phyloP scores from a whole-genome alignment of 2,113 vertebrate species.

The Chloroceryle aenea region DNA sequence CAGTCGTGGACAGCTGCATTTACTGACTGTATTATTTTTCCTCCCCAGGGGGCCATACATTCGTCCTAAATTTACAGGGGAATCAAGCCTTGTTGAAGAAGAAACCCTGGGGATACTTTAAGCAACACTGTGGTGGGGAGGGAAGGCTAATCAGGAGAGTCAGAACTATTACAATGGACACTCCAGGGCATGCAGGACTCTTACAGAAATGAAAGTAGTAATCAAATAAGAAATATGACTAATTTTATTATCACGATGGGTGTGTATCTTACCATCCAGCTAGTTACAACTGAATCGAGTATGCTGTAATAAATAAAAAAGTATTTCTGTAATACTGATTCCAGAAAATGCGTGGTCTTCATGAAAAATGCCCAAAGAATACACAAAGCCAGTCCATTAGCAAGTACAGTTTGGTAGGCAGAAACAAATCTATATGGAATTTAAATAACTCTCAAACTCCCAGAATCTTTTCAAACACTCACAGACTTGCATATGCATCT shows the following conservation, averaged over 20 bases:
- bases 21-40: background rate
- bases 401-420: background rate
- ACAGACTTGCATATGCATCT: background rate
- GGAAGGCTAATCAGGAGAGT: conserved; percentile 1
- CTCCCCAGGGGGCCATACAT: background rate
- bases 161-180: background rate
- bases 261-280: background rate
- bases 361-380: background rate
- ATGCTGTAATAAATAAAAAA: background rate
- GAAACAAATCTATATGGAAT: background rate
- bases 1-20: background rate
- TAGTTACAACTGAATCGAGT: background rate
- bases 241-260: background rate
- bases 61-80: background rate
- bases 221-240: background rate
- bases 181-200: background rate
- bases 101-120: conserved; percentile 11
- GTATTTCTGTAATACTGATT: background rate
- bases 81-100: background rate
- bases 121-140: background rate
- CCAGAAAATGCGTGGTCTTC: background rate
- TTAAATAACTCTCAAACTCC: background rate
- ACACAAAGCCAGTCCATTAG: background rate
- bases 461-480: background rate
- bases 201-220: background rate